These are phyloP conservation scores for Aphyosemion australe DNA, from an alignment of 2,113 vertebrate genomes.

Conservation along the genomic window DNA sequence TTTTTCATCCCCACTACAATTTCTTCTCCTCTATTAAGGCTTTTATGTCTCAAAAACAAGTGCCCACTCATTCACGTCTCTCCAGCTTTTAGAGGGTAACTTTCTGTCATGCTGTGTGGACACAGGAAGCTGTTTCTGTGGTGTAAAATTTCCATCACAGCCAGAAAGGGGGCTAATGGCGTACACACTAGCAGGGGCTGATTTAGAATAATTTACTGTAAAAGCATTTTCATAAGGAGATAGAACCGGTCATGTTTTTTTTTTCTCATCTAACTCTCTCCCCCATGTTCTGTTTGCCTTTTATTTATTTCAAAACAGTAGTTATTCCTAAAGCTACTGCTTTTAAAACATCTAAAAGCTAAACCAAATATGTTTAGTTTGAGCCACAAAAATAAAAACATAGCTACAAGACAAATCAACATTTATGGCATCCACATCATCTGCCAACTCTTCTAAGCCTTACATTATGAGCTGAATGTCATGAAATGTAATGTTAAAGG, in stretches of 20 bases:
- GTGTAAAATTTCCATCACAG: slow-evolving; percentile 21
- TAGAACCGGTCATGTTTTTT: neutral
- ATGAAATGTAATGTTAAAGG: too few relatives aligned
- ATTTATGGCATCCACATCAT: too few relatives aligned
- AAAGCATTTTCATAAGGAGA: slow-evolving; percentile 48
- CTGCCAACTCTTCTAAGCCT: too few relatives aligned
- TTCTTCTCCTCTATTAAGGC: neutral
- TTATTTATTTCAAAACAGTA: too few relatives aligned
- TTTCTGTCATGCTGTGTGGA: neutral
- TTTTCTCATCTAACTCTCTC: neutral
- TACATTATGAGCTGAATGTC: too few relatives aligned
- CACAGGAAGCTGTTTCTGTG: slow-evolving; percentile 44
- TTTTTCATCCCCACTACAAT: neutral
- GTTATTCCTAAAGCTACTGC: too few relatives aligned
- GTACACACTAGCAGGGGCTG: slow-evolving; percentile 35
- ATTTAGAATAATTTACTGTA: slow-evolving; percentile 57
- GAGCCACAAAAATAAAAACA: too few relatives aligned
- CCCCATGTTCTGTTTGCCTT: too few relatives aligned
- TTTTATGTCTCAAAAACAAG: neutral
- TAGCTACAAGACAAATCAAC: too few relatives aligned
- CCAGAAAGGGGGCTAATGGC: slow-evolving; percentile 39
- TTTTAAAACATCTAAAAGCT: too few relatives aligned
- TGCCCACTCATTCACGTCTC: slow-evolving; percentile 9
- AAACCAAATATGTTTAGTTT: too few relatives aligned
- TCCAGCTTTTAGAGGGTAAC: slow-evolving; percentile 12